Conservation (phyloP, 2,888 invertebrate species). For the Dynastes maya region DNA sequence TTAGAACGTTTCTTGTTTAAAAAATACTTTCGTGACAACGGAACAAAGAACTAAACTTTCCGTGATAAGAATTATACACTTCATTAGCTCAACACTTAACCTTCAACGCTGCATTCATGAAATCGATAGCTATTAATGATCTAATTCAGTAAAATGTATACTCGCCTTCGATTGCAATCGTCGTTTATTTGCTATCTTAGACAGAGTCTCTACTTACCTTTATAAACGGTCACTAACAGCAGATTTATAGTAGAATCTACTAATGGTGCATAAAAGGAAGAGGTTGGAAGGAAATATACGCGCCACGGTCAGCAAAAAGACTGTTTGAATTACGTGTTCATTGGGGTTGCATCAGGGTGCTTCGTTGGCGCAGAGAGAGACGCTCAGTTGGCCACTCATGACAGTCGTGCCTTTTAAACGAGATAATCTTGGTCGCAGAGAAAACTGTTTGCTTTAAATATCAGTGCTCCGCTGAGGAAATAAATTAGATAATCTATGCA, state of each 20-base stretch:
- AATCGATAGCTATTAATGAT: conserved; percentile 5
- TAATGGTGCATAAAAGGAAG: conserved; percentile 41
- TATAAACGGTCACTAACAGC: conserved; percentile 21
- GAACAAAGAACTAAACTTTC: no score
- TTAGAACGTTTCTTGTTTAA: no score
- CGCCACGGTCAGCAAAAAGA: conserved; percentile 39
- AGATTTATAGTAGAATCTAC: conserved; percentile 29
- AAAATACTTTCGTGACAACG: no score
- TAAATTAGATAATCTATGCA: conserved; percentile 15
- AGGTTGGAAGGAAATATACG: conserved; percentile 11
- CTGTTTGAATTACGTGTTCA: conserved; percentile 38
- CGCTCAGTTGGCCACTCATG: conserved; percentile 14
- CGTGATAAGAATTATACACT: no score
- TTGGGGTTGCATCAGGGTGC: conserved; percentile 32
- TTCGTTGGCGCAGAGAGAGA: conserved; percentile 4
- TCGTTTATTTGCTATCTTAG: conserved; percentile 36
- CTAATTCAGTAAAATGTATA: conserved; percentile 10
- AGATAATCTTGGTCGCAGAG: conserved; percentile 26
- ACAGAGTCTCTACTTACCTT: conserved; percentile 25
- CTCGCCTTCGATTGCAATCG: conserved; percentile 6
- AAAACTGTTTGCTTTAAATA: conserved; percentile 23
- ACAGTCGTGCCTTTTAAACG: conserved; percentile 21
- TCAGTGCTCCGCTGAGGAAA: background rate
- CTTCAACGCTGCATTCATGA: background rate
- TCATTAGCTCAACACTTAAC: no score